Percentiles rank a stretch among this genome's conserved stretches.
Conservation (phyloP, 1,140 invertebrate species). For the Psix sp. region DNA sequence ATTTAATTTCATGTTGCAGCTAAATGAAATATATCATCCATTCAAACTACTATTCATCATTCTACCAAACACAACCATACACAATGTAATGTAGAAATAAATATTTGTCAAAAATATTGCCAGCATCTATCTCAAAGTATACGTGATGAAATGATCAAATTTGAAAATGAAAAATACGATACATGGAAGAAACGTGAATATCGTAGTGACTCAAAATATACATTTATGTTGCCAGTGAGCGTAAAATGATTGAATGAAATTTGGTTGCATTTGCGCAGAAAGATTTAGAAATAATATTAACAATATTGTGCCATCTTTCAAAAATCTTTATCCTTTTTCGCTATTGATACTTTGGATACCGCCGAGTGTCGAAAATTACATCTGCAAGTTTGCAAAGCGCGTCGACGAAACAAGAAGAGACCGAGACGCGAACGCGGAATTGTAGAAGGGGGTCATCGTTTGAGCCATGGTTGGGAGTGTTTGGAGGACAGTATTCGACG, state of each 20-base stretch:
- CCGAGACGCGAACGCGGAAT: conserved; percentile 64
- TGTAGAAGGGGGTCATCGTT: conserved; percentile 71
- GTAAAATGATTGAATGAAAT: conserved; percentile 21
- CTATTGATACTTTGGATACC: conserved; percentile 35
- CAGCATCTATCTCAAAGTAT: too few species aligned
- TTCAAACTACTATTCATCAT: too few species aligned
- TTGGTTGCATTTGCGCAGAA: conserved; percentile 20
- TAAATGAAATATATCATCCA: too few species aligned
- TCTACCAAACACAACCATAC: too few species aligned
- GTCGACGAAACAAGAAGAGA: conserved; percentile 58
- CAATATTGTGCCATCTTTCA: not conserved
- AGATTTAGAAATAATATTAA: conserved; percentile 15
- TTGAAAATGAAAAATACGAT: not conserved
- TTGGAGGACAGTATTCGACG: conserved; percentile 66
- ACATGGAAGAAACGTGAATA: too few species aligned
- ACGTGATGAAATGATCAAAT: too few species aligned
- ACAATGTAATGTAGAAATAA: too few species aligned
- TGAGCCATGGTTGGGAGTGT: conserved; percentile 57
- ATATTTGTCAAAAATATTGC: too few species aligned
- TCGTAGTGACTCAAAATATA: too few species aligned
- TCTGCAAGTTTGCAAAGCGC: conserved; percentile 55
- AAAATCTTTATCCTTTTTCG: conserved; percentile 35
- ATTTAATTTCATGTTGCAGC: too few species aligned
- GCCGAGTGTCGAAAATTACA: conserved; percentile 45
- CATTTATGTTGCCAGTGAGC: conserved; percentile 14